These are phyloP conservation scores for Mesoclemmys tuberculata DNA, from an alignment of 2,113 vertebrate species.

Conservation along the genomic window DNA sequence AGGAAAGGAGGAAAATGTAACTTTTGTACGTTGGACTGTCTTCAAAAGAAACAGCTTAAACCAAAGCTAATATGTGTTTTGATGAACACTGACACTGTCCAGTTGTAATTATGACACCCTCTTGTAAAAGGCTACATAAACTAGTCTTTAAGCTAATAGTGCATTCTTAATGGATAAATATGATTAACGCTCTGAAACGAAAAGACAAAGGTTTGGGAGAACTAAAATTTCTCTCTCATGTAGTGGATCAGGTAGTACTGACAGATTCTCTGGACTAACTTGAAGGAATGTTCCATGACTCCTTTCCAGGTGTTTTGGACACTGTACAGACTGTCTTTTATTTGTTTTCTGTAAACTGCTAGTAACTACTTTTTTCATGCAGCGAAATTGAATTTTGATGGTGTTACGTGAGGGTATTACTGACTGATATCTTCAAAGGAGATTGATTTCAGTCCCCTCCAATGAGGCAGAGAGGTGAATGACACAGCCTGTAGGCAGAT, in stretches of 20 bases:
- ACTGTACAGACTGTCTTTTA: neutral
- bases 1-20: neutral
- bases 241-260: neutral
- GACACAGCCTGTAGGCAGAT: fast-evolving
- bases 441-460: neutral
- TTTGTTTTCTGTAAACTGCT: neutral
- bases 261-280: neutral
- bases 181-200: neutral
- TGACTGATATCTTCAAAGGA: neutral
- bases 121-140: neutral
- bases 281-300: neutral
- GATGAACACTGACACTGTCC: fast-evolving
- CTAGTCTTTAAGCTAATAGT: neutral
- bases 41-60: neutral
- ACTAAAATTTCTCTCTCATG: fast-evolving
- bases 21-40: neutral
- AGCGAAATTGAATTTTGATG: neutral
- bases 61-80: fast-evolving
- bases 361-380: neutral
- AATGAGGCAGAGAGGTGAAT: neutral
- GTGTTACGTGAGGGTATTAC: neutral
- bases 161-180: fast-evolving
- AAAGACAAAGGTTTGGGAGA: neutral
- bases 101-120: neutral
- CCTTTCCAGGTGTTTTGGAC: neutral